phyloP scores from a whole-genome alignment of 2,113 vertebrate species.

The Ascaphus truei region DNA sequence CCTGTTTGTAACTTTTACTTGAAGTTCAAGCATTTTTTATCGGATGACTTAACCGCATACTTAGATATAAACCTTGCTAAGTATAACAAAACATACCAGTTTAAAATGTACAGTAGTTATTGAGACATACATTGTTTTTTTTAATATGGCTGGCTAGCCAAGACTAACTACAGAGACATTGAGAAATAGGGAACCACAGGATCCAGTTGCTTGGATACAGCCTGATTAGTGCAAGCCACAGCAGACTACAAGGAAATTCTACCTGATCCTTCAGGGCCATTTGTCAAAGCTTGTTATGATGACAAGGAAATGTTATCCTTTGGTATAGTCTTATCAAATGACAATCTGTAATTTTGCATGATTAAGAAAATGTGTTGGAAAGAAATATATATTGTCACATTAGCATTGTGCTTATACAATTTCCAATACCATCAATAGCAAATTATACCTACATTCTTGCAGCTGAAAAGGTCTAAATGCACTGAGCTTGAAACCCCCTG shows the following conservation, averaged over 20 bases:
- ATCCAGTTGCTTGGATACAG: conserved; percentile 58
- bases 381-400: conserved; percentile 9
- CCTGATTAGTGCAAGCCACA: conserved; percentile 45
- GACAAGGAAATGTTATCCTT: conserved; percentile 48
- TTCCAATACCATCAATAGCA: neutral
- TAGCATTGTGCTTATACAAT: neutral
- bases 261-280: conserved; percentile 54
- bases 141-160: conserved; percentile 28
- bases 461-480: neutral
- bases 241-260: conserved; percentile 46
- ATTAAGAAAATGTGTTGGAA: conserved; percentile 1
- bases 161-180: conserved; percentile 46
- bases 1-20: too few relatives aligned
- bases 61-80: too few relatives aligned
- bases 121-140: conserved; percentile 6
- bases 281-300: conserved; percentile 47
- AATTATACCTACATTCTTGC: neutral
- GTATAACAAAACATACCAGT: neutral
- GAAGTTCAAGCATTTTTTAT: too few relatives aligned
- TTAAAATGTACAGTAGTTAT: neutral
- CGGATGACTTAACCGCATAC: too few relatives aligned
- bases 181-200: conserved; percentile 45
- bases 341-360: conserved; percentile 10
- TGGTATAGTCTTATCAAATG: conserved; percentile 38
- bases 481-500: neutral